phyloP scores from a whole-genome alignment of 2,113 vertebrate species.

The Turnix velox region DNA sequence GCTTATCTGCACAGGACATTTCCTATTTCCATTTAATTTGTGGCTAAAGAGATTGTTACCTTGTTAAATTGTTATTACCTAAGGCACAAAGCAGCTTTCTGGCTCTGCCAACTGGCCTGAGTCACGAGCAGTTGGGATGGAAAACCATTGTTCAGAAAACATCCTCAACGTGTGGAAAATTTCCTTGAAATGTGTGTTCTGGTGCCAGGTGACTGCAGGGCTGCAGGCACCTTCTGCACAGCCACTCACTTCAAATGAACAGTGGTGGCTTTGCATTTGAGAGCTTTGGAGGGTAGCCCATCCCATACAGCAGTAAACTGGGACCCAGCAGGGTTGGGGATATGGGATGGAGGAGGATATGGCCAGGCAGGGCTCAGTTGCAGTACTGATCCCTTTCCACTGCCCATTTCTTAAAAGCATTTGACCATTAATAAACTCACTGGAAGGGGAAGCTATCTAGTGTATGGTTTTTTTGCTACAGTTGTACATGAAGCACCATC shows the following conservation, averaged over 20 bases:
- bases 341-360: rapidly evolving
- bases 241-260: neutral
- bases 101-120: slow-evolving; percentile 59
- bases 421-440: no score
- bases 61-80: slow-evolving; percentile 60
- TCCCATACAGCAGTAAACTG: neutral
- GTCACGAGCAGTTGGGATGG: slow-evolving; percentile 1
- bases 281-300: neutral
- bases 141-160: slow-evolving; percentile 44
- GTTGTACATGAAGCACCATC: no score
- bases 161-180: slow-evolving; percentile 12
- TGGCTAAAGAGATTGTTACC: slow-evolving; percentile 60
- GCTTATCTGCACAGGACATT: slow-evolving; percentile 62
- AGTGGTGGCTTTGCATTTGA: neutral
- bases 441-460: no score
- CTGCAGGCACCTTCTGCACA: neutral
- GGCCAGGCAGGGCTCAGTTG: neutral
- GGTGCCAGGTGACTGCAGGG: neutral
- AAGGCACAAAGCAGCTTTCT: slow-evolving; percentile 52
- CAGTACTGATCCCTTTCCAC: neutral
- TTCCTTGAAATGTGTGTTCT: slow-evolving; percentile 40
- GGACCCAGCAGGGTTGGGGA: neutral
- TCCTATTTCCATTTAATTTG: slow-evolving; percentile 59
- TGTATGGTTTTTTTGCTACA: no score
- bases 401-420: no score